Conservation (phyloP, 2,113 vertebrate genomes). For the Rhinopomastus cyanomelas region DNA sequence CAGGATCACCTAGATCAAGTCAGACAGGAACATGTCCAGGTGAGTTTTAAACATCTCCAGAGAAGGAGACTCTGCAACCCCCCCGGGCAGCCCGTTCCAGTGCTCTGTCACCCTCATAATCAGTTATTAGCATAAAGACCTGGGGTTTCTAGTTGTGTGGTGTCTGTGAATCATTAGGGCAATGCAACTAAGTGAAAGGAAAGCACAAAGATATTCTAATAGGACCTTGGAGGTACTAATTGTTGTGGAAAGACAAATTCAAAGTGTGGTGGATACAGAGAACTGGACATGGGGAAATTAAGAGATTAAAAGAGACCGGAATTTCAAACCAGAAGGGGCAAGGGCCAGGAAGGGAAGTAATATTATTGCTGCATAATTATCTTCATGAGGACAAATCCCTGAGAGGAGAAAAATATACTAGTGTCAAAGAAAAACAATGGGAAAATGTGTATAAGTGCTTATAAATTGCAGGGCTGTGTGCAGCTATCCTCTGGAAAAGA, state of each 20-base stretch:
- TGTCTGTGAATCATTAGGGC: background rate
- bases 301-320: background rate
- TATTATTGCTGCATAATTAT: background rate
- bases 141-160: background rate
- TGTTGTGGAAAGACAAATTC: background rate
- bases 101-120: too few species aligned
- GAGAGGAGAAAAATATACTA: background rate
- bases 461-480: background rate
- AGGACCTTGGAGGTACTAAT: background rate
- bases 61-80: too few species aligned
- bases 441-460: background rate
- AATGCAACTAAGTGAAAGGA: background rate
- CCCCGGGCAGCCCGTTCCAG: too few species aligned
- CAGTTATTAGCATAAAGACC: background rate
- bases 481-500: background rate
- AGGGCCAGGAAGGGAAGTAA: background rate
- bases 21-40: too few species aligned
- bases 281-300: background rate
- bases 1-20: too few species aligned
- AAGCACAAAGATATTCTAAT: background rate
- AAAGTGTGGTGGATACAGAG: background rate
- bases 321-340: background rate
- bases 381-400: background rate
- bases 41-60: too few species aligned
- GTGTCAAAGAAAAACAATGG: background rate